Evolutionary conservation across 2,113 vertebrate species (phyloP).

Genomic region (Mesoclemmys tuberculata): DNA sequence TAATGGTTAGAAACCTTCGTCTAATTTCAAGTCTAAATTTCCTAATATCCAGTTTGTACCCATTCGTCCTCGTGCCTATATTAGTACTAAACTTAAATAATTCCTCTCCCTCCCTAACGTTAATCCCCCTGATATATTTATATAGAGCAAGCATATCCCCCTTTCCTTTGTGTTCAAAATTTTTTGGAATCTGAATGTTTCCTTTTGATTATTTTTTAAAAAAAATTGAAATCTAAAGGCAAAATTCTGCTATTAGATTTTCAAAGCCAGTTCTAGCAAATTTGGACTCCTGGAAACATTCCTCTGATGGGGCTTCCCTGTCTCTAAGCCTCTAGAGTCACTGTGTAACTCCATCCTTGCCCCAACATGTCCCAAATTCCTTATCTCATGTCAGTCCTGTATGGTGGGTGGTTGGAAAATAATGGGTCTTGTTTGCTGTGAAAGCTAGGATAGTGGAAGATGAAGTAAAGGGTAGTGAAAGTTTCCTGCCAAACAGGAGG

Average conservation of each 20-base stretch:
- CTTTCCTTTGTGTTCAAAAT: background rate
- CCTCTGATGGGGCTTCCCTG: background rate
- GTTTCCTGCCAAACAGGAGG: background rate
- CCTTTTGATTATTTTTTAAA: background rate
- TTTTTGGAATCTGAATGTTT: background rate
- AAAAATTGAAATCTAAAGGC: background rate
- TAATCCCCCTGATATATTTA: too few species aligned
- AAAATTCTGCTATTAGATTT: background rate
- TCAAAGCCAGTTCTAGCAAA: background rate
- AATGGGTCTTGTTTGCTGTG: background rate
- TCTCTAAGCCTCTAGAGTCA: background rate
- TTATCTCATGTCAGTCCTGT: background rate
- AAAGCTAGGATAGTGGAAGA: background rate
- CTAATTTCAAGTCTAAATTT: too few species aligned
- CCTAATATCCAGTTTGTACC: too few species aligned
- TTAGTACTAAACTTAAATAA: too few species aligned
- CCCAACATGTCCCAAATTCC: background rate
- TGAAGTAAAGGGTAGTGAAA: background rate
- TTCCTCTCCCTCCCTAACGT: too few species aligned
- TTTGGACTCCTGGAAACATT: background rate
- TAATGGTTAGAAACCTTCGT: too few species aligned
- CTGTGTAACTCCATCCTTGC: background rate
- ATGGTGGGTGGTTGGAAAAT: background rate
- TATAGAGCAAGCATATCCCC: too few species aligned
- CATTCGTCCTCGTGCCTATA: too few species aligned